A percentile compares a stretch with the other conserved stretches of the same genome.
Conservation (phyloP, 1,140 invertebrate genomes). For the Periplaneta americana region DNA sequence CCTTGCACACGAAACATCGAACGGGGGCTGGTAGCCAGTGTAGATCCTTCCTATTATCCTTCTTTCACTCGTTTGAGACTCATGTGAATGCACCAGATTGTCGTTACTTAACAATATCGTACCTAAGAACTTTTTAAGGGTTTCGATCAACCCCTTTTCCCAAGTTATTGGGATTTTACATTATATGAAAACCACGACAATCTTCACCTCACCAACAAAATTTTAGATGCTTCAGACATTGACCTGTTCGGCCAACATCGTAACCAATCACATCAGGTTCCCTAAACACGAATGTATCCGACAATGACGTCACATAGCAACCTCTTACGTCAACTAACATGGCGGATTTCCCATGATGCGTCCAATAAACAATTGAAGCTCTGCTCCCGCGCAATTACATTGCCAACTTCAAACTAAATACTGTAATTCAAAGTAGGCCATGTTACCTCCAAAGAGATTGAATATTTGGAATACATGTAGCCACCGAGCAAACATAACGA, state of each 20-base stretch:
- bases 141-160: conserved; percentile 4
- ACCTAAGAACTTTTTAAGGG: conserved; percentile 5
- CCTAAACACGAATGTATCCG: conserved; percentile 41
- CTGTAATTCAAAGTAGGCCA: not conserved
- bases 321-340: conserved; percentile 19
- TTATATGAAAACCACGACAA: conserved; percentile 25
- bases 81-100: conserved; percentile 13
- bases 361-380: not conserved
- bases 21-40: conserved; percentile 34
- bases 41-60: conserved; percentile 17
- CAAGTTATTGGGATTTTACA: conserved; percentile 18
- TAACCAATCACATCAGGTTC: conserved; percentile 40
- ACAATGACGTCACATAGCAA: conserved; percentile 42
- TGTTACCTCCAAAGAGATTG: not conserved
- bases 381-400: not conserved
- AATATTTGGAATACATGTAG: too few species aligned
- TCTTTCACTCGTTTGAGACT: conserved; percentile 22
- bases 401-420: not conserved
- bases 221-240: conserved; percentile 67
- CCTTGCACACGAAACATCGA: conserved; percentile 47
- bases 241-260: conserved; percentile 53
- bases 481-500: too few species aligned
- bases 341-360: not conserved
- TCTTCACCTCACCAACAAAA: conserved; percentile 54
- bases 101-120: conserved; percentile 11